Evolutionary conservation across 2,797 vertebrate genomes (phyloP).

Genomic region (Telmatherina bonti): DNA sequence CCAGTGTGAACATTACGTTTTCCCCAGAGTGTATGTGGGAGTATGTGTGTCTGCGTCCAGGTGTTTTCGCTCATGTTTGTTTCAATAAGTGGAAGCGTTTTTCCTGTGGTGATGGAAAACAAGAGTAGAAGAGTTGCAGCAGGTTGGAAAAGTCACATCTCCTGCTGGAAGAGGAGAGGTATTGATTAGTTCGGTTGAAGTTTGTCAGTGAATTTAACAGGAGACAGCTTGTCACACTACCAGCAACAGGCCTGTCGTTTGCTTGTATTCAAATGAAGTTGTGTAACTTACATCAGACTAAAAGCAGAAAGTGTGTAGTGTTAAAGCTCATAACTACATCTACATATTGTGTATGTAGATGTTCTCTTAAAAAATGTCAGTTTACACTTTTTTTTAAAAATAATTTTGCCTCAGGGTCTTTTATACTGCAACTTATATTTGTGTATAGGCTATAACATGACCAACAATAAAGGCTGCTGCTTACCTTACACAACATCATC

Average conservation of each 20-base stretch:
- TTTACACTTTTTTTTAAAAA: too few species aligned
- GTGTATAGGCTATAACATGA: too few species aligned
- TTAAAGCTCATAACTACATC: too few species aligned
- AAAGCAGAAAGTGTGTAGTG: background rate
- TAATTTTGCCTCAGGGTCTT: too few species aligned
- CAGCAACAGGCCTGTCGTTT: conserved; percentile 8
- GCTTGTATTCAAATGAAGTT: conserved; percentile 28
- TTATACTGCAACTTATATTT: too few species aligned
- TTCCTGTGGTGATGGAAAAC: conserved; percentile 40
- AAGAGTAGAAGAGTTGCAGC: conserved; percentile 33
- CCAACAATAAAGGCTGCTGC: too few species aligned
- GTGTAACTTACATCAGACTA: conserved; percentile 7
- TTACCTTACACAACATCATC: too few species aligned
- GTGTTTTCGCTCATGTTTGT: conserved; percentile 16
- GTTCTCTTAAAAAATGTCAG: too few species aligned
- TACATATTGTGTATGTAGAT: too few species aligned
- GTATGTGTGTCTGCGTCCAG: conserved; percentile 15
- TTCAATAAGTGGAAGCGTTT: conserved; percentile 44
- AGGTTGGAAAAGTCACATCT: conserved; percentile 56
- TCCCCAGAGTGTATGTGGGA: conserved; percentile 7
- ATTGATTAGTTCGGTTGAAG: conserved; percentile 54
- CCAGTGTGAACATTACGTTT: conserved; percentile 34
- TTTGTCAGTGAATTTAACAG: conserved; percentile 42
- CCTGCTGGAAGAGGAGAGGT: conserved; percentile 35
- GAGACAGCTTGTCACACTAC: background rate